Percentiles rank a stretch among this genome's conserved stretches.
Conservation (phyloP, 2,888 invertebrate species). For the Leptinotarsa rubiginosa region DNA sequence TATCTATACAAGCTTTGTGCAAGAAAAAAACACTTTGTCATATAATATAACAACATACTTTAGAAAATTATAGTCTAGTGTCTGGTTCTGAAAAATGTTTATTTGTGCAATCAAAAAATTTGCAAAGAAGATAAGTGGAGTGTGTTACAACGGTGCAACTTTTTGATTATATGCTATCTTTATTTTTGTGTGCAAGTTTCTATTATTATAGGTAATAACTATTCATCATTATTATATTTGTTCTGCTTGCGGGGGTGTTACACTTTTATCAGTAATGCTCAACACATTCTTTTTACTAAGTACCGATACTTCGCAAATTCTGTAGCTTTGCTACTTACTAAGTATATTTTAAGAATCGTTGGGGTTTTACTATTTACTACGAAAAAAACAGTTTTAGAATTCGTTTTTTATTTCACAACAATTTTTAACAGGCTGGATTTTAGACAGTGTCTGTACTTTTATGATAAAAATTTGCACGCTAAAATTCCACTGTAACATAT, state of each 20-base stretch:
- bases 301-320: conserved; percentile 35
- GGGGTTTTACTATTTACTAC: conserved; percentile 37
- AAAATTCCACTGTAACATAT: conserved; percentile 48
- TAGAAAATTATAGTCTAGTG: no score
- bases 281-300: conserved; percentile 43
- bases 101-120: no score
- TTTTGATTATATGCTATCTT: conserved; percentile 56
- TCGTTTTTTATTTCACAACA: conserved; percentile 34
- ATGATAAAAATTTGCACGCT: conserved; percentile 54
- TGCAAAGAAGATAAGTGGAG: conserved; percentile 48
- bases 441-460: conserved; percentile 49
- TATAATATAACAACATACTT: no score
- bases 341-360: conserved; percentile 43
- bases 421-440: conserved; percentile 49
- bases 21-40: no score
- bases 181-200: conserved; percentile 63
- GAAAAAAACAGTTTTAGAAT: conserved; percentile 38
- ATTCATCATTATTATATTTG: conserved; percentile 54
- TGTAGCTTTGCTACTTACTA: conserved; percentile 37
- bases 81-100: no score
- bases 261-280: conserved; percentile 53
- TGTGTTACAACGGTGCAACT: conserved; percentile 52
- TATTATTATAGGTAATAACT: conserved; percentile 55
- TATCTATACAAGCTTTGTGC: no score
- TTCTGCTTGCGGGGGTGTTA: conserved; percentile 62